phyloP scores from a whole-genome alignment of 2,113 vertebrate species.

The Stercorarius parasiticus region DNA sequence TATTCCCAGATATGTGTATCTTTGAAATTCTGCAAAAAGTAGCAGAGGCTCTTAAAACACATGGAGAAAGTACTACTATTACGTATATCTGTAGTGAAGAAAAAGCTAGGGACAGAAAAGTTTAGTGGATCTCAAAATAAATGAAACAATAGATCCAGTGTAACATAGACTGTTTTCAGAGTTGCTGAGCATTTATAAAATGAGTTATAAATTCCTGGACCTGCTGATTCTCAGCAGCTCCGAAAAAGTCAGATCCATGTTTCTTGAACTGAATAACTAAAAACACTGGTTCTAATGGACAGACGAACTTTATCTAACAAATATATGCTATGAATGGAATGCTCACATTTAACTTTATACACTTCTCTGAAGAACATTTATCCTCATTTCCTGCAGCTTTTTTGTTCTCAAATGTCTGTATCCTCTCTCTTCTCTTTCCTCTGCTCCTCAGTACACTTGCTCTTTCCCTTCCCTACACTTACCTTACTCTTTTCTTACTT shows the following conservation, averaged over 20 bases:
- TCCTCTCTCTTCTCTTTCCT: background rate
- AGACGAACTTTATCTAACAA: background rate
- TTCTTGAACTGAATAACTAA: background rate
- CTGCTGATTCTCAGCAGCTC: background rate
- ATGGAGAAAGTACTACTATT: background rate
- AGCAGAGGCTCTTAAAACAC: background rate
- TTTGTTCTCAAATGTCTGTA: background rate
- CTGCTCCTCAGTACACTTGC: accelerated
- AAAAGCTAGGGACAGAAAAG: background rate
- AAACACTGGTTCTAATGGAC: background rate
- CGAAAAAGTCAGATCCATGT: background rate
- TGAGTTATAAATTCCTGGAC: background rate
- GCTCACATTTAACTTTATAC: background rate
- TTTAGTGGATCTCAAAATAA: background rate
- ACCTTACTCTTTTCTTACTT: background rate
- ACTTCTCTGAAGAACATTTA: background rate
- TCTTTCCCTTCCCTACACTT: background rate
- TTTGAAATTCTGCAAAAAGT: background rate
- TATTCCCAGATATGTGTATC: background rate
- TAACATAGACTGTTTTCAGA: background rate
- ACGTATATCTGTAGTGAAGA: background rate
- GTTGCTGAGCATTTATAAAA: background rate
- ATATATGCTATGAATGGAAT: background rate
- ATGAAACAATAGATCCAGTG: background rate
- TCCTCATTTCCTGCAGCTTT: background rate